These are phyloP conservation scores for Lottia gigantea DNA, from an alignment of 2,888 invertebrate species.

Conservation along the genomic window DNA sequence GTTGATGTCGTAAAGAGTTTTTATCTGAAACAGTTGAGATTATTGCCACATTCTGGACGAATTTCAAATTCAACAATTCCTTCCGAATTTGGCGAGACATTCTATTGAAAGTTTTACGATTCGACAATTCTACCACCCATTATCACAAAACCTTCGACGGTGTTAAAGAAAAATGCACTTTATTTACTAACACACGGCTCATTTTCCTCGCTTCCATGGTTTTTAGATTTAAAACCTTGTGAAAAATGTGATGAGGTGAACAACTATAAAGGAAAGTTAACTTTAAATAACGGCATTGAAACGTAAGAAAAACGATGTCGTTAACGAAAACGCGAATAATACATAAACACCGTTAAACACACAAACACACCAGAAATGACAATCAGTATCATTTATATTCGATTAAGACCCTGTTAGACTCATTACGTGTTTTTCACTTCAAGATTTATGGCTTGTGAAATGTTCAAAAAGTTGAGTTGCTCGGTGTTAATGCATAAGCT, in stretches of 20 bases:
- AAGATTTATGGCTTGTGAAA: slow-evolving; percentile 5
- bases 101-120: slow-evolving; percentile 7
- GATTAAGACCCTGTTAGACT: neutral
- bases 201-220: too few relatives aligned
- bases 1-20: neutral
- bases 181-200: too few relatives aligned
- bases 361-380: slow-evolving; percentile 6
- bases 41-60: slow-evolving; percentile 4
- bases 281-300: neutral
- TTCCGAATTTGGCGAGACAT: slow-evolving; percentile 2
- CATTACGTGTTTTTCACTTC: slow-evolving; percentile 9
- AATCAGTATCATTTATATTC: slow-evolving; percentile 8
- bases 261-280: neutral
- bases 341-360: slow-evolving; percentile 6
- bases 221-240: too few relatives aligned
- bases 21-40: slow-evolving; percentile 4
- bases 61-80: slow-evolving; percentile 8
- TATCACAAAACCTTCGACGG: neutral
- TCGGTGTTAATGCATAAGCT: too few relatives aligned
- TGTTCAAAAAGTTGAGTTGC: neutral
- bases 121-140: neutral
- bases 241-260: too few relatives aligned
- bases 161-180: too few relatives aligned
- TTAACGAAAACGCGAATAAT: neutral
- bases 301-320: neutral